Evolutionary conservation across 2,113 vertebrate genomes (phyloP), one percentile per base, ranked within the genome.

Genomic region (Indri indri): DNA sequence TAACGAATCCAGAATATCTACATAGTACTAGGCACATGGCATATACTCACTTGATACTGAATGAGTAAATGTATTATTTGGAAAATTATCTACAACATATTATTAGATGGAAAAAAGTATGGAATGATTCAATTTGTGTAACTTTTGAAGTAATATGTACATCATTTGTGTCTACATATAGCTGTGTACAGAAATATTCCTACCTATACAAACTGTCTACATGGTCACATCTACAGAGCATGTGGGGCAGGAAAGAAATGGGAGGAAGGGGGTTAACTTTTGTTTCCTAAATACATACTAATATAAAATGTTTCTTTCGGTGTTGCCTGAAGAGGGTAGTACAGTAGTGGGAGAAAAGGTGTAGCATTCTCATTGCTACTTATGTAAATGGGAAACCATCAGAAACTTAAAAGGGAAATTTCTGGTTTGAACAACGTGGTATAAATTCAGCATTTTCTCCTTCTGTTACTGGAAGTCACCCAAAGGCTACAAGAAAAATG

Each of bases 31-130:
- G 27, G 50, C 22, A 77, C 34, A 65, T 37, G 57, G 32, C 47
- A 87, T 37, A 61, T 76, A 52, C 37, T 95, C 45, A 73, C 6
- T 80, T 93, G 81, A 25, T 76, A 57, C 54, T 76, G 70, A 83
- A 18, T 92, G 37, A 95, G 30, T 89, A 73, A 54, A 88, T 83
- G 3, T 82, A n/a, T 90, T 93, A 87, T 54, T 47, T 89, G 57
- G 74, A 30, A 40, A 52, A 92, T 81, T 73, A 70, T 25, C 52
- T 68, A 6, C 20, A 61, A 66, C 16, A 37, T 47, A 70, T 42
- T 70, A 4, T 71, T 92, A 80, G 57, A 65, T 63, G 16, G 5
- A 70, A 77, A 71, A 45, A 80, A n/a, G 14, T 71, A 14, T 85
- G 47, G 27, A 81, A 37, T 82, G 47, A 57, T 54, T 91, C 54